Conservation (phyloP, 2,888 invertebrate species). For the Sarcophaga caerulescens region DNA sequence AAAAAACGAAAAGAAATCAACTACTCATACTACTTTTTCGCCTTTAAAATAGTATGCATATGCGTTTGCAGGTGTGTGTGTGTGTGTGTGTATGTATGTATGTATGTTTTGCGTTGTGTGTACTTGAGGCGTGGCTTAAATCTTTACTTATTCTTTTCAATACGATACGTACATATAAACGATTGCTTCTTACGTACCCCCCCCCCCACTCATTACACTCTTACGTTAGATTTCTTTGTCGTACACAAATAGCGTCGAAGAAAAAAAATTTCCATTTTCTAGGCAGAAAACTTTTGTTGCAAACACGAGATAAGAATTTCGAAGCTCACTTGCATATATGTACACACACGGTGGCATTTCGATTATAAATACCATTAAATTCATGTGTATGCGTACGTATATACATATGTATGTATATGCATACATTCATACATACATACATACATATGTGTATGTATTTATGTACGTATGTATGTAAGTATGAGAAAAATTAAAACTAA, state of each 20-base stretch:
- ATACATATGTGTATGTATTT: neutral
- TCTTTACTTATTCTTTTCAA: constrained; percentile 52
- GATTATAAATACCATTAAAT: constrained; percentile 38
- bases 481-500: neutral
- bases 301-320: constrained; percentile 59
- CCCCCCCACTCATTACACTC: constrained; percentile 13
- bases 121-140: constrained; percentile 56
- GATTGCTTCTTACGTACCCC: constrained; percentile 42
- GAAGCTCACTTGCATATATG: constrained; percentile 9
- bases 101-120: neutral
- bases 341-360: constrained; percentile 19
- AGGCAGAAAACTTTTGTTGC: constrained; percentile 61
- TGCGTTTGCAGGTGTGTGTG: neutral
- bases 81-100: neutral
- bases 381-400: neutral
- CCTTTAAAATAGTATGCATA: neutral
- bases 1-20: constrained; percentile 17
- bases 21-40: constrained; percentile 33
- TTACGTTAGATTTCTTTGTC: neutral
- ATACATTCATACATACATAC: neutral
- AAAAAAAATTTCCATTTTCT: constrained; percentile 7
- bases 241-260: neutral
- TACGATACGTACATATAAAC: constrained; percentile 12
- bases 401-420: neutral
- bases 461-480: no score